phyloP scores from a whole-genome alignment of 1,140 invertebrate genomes.

The Zaprionus gabonicus region DNA sequence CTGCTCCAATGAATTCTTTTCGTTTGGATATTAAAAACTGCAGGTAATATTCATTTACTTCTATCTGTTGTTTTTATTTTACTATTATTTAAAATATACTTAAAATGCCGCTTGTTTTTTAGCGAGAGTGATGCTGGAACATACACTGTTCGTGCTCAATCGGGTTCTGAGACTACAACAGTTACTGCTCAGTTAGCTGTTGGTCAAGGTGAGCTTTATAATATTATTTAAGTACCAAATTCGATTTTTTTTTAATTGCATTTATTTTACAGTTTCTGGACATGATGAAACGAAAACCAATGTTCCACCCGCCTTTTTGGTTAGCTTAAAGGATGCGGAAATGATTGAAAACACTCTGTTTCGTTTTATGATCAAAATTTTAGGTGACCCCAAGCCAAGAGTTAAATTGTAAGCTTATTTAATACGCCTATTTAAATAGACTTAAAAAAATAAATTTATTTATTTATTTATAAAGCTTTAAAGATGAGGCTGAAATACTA shows the following conservation, averaged over 20 bases:
- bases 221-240: background rate
- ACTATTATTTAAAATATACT: background rate
- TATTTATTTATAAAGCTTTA: slow-evolving; percentile 88
- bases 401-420: slow-evolving; percentile 91
- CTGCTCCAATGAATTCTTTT: slow-evolving; percentile 86
- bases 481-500: slow-evolving; percentile 91
- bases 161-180: slow-evolving; percentile 90
- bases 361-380: slow-evolving; percentile 95
- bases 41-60: slow-evolving; percentile 64
- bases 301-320: slow-evolving; percentile 91
- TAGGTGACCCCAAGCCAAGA: slow-evolving; percentile 93
- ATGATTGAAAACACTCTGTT: slow-evolving; percentile 94
- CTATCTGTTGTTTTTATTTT: background rate
- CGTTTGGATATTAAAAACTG: slow-evolving; percentile 92
- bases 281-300: slow-evolving; percentile 88
- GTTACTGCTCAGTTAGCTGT: slow-evolving; percentile 94
- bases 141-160: slow-evolving; percentile 96
- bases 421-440: background rate
- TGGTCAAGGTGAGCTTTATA: slow-evolving; percentile 87
- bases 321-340: slow-evolving; percentile 94
- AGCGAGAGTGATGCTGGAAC: slow-evolving; percentile 93
- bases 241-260: background rate
- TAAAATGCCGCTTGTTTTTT: background rate
- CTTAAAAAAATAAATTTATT: background rate
- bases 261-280: slow-evolving; percentile 77